Conservation (phyloP, 2,888 invertebrate genomes). For the Eilema caniola region DNA sequence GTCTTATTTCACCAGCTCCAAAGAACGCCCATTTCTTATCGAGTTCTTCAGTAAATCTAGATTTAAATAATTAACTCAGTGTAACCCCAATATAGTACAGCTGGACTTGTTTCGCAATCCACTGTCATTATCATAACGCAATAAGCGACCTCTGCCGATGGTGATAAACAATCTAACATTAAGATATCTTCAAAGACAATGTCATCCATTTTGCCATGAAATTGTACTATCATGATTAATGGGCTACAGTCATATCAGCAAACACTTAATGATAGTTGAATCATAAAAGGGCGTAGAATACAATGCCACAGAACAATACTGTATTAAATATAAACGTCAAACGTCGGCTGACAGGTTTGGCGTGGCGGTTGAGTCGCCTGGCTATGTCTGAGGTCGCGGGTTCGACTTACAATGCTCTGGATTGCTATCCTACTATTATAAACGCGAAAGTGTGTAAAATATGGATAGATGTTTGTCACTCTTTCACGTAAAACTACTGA, state of each 20-base stretch:
- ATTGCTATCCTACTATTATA: too few species aligned
- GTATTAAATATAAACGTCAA: too few species aligned
- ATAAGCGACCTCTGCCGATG: conserved; percentile 22
- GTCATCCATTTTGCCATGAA: conserved; percentile 16
- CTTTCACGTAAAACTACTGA: too few species aligned
- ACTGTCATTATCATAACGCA: conserved; percentile 23
- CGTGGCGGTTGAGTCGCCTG: neutral
- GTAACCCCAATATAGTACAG: neutral
- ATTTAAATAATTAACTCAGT: too few species aligned
- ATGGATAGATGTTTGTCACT: too few species aligned
- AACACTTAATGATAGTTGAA: neutral
- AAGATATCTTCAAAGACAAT: conserved; percentile 21
- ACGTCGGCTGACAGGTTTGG: neutral
- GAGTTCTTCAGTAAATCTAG: too few species aligned
- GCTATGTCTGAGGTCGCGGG: neutral
- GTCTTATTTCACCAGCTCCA: too few species aligned
- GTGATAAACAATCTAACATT: conserved; percentile 28
- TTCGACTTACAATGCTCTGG: neutral
- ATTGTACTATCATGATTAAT: conserved; percentile 9
- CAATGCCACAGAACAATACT: neutral
- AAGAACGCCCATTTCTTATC: too few species aligned
- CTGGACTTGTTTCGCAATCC: neutral
- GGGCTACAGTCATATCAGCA: neutral
- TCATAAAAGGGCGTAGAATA: neutral
- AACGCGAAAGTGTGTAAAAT: too few species aligned